phyloP scores from a whole-genome alignment of 1,140 invertebrate genomes.

The Thaumatotibia leucotreta region DNA sequence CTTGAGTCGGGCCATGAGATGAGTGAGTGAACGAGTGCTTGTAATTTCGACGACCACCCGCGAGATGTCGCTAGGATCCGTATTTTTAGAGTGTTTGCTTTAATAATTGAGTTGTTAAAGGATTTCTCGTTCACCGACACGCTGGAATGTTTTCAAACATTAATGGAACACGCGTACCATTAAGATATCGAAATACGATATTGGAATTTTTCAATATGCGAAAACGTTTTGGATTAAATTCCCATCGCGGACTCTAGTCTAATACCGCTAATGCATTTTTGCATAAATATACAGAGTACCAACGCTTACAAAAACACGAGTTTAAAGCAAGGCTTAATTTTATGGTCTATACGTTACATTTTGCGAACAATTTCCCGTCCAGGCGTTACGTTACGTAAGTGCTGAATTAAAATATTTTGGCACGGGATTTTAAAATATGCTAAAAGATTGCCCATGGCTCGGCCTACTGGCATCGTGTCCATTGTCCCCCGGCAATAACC shows the following conservation, averaged over 20 bases:
- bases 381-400: slow-evolving; percentile 29
- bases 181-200: neutral
- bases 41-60: slow-evolving; percentile 18
- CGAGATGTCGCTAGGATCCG: slow-evolving; percentile 19
- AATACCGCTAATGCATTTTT: neutral
- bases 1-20: neutral
- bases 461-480: slow-evolving; percentile 34
- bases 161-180: neutral
- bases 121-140: neutral
- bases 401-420: slow-evolving; percentile 55
- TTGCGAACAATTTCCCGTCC: slow-evolving; percentile 42
- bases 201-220: neutral
- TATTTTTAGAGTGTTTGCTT: neutral
- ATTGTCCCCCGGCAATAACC: slow-evolving; percentile 42
- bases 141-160: neutral
- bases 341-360: slow-evolving; percentile 42
- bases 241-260: neutral
- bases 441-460: slow-evolving; percentile 46
- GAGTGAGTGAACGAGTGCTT: neutral
- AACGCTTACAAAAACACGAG: slow-evolving; percentile 14
- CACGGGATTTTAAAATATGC: slow-evolving; percentile 47
- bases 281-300: neutral
- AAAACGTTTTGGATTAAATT: neutral
- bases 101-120: neutral
- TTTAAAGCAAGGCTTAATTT: slow-evolving; percentile 38